A percentile compares a stretch with the other conserved stretches of the same genome.
These are phyloP conservation scores for Melinopterus prodromus DNA, from an alignment of 2,888 invertebrate species.

Conservation along the genomic window DNA sequence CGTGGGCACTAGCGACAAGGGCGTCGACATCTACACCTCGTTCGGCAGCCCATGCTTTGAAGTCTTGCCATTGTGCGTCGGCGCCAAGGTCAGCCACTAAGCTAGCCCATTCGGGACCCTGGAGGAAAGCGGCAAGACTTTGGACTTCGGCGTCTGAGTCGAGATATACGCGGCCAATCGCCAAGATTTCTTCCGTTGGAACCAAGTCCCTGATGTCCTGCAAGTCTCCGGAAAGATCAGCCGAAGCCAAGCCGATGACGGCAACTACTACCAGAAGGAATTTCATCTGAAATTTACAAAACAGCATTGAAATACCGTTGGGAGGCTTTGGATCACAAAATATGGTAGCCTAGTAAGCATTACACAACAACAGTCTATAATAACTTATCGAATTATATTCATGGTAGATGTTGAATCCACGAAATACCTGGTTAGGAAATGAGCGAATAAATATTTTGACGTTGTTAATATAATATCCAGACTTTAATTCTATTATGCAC, in stretches of 20 bases:
- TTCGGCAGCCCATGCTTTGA: constrained; percentile 42
- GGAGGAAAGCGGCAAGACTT: constrained; percentile 45
- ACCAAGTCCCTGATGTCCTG: constrained; percentile 45
- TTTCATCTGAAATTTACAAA: constrained; percentile 35
- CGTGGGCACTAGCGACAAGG: constrained; percentile 38
- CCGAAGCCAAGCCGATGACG: constrained; percentile 35
- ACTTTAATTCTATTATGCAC: too few relatives aligned
- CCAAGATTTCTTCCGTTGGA: constrained; percentile 45
- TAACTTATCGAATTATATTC: too few relatives aligned
- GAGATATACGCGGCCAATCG: constrained; percentile 43
- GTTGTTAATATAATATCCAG: background rate
- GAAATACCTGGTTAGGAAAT: constrained; percentile 6
- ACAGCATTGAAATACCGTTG: too few relatives aligned
- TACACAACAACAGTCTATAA: too few relatives aligned
- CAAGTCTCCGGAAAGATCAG: constrained; percentile 40
- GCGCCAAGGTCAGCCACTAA: constrained; percentile 40
- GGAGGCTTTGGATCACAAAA: too few relatives aligned
- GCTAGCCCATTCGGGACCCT: constrained; percentile 46
- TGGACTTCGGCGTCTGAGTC: constrained; percentile 46
- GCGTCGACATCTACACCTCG: constrained; percentile 44
- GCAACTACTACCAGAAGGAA: constrained; percentile 35
- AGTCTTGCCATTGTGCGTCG: constrained; percentile 40
- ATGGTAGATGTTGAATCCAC: too few relatives aligned
- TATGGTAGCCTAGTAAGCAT: too few relatives aligned
- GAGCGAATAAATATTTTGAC: background rate